Percentiles rank a stretch among this genome's conserved stretches.
Conservation (phyloP, 2,113 vertebrate species). For the Passer domesticus region DNA sequence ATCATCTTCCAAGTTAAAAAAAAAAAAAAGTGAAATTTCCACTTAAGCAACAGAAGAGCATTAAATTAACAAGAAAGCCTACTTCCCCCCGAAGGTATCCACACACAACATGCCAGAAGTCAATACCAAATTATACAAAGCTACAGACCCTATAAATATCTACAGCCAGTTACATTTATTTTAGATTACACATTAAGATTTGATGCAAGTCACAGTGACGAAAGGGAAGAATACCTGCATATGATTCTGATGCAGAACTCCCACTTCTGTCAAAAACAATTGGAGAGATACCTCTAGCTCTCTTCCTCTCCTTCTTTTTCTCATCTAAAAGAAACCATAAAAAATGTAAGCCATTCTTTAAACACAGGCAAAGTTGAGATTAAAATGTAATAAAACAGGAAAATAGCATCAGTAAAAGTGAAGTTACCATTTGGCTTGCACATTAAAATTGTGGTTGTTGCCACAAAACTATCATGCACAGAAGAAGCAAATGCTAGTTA, state of each 20-base stretch:
- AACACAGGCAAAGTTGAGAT: neutral
- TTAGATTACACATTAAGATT: conserved; percentile 29
- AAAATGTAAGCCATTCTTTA: neutral
- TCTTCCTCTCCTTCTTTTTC: conserved; percentile 87
- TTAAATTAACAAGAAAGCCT: conserved; percentile 79
- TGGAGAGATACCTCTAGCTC: conserved; percentile 89
- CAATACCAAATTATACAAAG: conserved; percentile 65
- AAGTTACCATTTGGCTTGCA: neutral
- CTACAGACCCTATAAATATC: conserved; percentile 55
- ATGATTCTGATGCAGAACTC: conserved; percentile 89
- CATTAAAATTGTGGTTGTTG: neutral
- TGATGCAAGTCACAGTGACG: conserved; percentile 1
- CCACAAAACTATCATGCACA: neutral
- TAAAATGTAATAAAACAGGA: neutral
- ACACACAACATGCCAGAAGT: conserved; percentile 81
- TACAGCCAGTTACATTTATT: conserved; percentile 39
- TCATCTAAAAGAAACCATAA: conserved; percentile 70
- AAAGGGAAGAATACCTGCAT: conserved; percentile 82
- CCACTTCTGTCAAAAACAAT: conserved; percentile 92
- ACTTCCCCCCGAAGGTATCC: conserved; percentile 65
- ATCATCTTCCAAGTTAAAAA: conserved; percentile 81
- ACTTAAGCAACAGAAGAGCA: conserved; percentile 82
- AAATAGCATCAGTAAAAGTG: neutral
- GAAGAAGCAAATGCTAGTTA: neutral
- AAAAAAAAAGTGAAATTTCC: conserved; percentile 75